Evolutionary conservation across 1,140 invertebrate genomes (phyloP).

Genomic region (Trachymyrmex cornetzi): DNA sequence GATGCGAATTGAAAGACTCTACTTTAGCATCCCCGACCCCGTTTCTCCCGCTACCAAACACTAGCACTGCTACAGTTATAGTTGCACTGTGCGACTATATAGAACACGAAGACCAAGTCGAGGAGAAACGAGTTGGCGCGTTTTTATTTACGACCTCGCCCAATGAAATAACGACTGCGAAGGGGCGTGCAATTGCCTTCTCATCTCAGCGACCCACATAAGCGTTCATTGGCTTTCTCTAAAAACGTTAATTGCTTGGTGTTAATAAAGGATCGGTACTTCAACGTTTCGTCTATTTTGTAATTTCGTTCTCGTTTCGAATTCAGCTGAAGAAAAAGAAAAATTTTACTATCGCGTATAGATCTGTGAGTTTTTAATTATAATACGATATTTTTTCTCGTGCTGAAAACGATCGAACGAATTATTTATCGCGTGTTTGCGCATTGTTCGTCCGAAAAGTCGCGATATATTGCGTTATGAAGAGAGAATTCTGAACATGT

Average conservation of each 20-base stretch:
- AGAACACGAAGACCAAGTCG: slow-evolving; percentile 34
- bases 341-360: not conserved
- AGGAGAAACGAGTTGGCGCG: slow-evolving; percentile 33
- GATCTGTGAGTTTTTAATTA: slow-evolving; percentile 31
- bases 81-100: slow-evolving; percentile 24
- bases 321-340: not conserved
- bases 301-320: slow-evolving; percentile 51
- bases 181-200: slow-evolving; percentile 62
- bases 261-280: slow-evolving; percentile 62
- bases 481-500: slow-evolving; percentile 45
- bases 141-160: slow-evolving; percentile 71
- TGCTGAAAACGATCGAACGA: not conserved
- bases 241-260: slow-evolving; percentile 74
- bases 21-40: slow-evolving; percentile 25
- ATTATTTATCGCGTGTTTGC: slow-evolving; percentile 3
- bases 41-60: slow-evolving; percentile 11
- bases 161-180: slow-evolving; percentile 60
- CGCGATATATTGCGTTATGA: slow-evolving; percentile 36
- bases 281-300: slow-evolving; percentile 38
- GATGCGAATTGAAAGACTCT: slow-evolving; percentile 67
- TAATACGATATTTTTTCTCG: not conserved
- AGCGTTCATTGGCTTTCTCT: slow-evolving; percentile 46
- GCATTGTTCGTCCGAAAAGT: slow-evolving; percentile 8
- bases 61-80: slow-evolving; percentile 22
- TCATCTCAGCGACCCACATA: slow-evolving; percentile 69